Conservation (phyloP, 2,888 invertebrate genomes). For the Melanotus villosus region DNA sequence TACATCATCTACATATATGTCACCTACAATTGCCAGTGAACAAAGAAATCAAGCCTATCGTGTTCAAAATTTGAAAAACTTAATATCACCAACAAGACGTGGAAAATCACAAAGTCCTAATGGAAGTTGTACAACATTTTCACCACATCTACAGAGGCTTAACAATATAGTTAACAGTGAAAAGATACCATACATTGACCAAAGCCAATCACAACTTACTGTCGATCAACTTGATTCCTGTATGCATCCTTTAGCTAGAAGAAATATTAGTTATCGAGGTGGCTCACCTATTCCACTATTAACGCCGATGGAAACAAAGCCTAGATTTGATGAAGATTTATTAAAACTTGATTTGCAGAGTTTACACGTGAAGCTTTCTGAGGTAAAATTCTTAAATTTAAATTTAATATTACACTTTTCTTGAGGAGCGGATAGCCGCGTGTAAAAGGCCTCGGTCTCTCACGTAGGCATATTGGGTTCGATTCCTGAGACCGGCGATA, state of each 20-base stretch:
- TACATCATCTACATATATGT: conserved; percentile 58
- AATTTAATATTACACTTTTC: too few relatives aligned
- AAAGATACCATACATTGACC: conserved; percentile 40
- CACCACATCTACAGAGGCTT: not conserved
- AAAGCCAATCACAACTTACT: conserved; percentile 37
- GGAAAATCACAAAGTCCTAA: conserved; percentile 61
- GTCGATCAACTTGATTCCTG: not conserved
- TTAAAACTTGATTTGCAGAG: conserved; percentile 47
- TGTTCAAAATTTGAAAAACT: conserved; percentile 54
- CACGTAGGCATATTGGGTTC: too few relatives aligned
- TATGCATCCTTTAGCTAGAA: conserved; percentile 4
- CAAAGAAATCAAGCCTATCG: conserved; percentile 60
- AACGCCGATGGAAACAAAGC: conserved; percentile 19
- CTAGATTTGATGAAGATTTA: conserved; percentile 46
- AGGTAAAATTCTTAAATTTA: conserved; percentile 45
- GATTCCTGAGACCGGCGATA: too few relatives aligned
- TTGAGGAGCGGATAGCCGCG: too few relatives aligned
- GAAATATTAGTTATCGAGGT: conserved; percentile 6
- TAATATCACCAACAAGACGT: conserved; percentile 59
- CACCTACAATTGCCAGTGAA: conserved; percentile 63
- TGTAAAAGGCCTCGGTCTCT: too few relatives aligned
- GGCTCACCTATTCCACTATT: conserved; percentile 3
- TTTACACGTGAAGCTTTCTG: conserved; percentile 42
- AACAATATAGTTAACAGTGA: not conserved
- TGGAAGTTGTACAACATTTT: conserved; percentile 3